Evolutionary conservation across 2,797 vertebrate genomes (phyloP).

Genomic region (Danio choprae): DNA sequence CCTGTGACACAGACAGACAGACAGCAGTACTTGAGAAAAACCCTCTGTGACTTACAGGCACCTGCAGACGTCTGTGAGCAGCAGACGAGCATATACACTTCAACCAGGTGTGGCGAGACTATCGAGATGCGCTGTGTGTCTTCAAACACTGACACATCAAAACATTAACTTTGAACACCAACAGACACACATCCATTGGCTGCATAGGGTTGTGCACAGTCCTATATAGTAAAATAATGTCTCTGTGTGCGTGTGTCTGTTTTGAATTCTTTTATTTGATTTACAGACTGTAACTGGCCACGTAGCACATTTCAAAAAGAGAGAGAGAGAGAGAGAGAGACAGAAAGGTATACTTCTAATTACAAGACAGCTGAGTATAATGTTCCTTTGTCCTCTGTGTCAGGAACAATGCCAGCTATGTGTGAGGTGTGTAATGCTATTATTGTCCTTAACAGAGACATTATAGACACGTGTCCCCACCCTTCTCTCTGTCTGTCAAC

Average conservation of each 20-base stretch:
- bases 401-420: constrained; percentile 35
- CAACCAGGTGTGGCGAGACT: constrained; percentile 10
- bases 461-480: constrained; percentile 1
- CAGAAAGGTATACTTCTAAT: constrained; percentile 9
- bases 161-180: not conserved
- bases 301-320: not conserved
- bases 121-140: constrained; percentile 18
- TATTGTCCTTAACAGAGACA: constrained; percentile 40
- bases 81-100: constrained; percentile 11
- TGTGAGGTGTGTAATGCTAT: constrained; percentile 27
- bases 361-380: constrained; percentile 9
- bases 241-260: not conserved
- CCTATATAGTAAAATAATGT: not conserved
- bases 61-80: constrained; percentile 18
- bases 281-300: constrained; percentile 1
- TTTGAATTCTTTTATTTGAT: constrained; percentile 4
- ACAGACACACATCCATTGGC: constrained; percentile 1
- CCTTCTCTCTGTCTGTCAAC: constrained; percentile 3
- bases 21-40: constrained; percentile 45
- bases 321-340: not conserved
- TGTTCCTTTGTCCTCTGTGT: constrained; percentile 44
- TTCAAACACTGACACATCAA: constrained; percentile 11
- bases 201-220: not conserved
- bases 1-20: constrained; percentile 26
- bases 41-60: constrained; percentile 7